Percentiles rank a stretch among this genome's conserved stretches.
Conservation (phyloP, 92 coral and sea anemone genomes). For the Epizoanthus rinbou region DNA sequence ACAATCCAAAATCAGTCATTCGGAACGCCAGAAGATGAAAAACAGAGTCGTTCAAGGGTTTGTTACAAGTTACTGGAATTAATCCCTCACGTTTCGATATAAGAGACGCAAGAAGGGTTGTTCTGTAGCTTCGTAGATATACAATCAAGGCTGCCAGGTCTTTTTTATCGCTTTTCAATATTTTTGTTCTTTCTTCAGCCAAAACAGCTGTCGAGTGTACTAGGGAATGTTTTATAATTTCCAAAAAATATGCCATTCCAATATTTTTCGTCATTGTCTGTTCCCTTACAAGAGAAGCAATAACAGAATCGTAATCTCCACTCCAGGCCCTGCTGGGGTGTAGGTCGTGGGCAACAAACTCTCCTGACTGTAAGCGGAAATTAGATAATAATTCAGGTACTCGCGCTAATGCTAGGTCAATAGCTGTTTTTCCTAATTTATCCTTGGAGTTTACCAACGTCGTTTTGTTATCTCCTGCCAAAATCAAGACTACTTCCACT, state of each 20-base stretch:
- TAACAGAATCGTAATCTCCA: conserved; percentile 15
- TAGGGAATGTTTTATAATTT: neutral
- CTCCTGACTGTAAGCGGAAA: neutral
- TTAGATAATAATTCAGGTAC: neutral
- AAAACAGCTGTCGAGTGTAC: fast-evolving
- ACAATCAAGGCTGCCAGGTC: neutral
- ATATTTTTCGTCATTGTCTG: neutral
- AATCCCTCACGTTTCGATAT: neutral
- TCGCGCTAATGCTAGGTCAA: conserved; percentile 21
- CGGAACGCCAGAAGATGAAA: conserved; percentile 34
- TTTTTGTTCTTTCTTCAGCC: neutral
- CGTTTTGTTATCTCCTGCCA: too few relatives aligned
- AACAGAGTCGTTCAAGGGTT: conserved; percentile 20
- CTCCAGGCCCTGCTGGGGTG: neutral
- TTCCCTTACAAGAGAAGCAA: neutral
- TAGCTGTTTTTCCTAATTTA: neutral
- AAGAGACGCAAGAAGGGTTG: neutral
- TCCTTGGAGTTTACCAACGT: too few relatives aligned
- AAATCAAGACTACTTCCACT: too few relatives aligned
- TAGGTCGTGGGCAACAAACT: neutral
- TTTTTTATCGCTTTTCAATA: neutral
- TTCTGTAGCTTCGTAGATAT: neutral
- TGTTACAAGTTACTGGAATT: neutral
- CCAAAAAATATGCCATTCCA: neutral
- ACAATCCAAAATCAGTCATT: conserved; percentile 29